Percentiles rank a stretch among this genome's conserved stretches.
phyloP scores from a whole-genome alignment of 2,888 invertebrate species.

The Acleris emargana region DNA sequence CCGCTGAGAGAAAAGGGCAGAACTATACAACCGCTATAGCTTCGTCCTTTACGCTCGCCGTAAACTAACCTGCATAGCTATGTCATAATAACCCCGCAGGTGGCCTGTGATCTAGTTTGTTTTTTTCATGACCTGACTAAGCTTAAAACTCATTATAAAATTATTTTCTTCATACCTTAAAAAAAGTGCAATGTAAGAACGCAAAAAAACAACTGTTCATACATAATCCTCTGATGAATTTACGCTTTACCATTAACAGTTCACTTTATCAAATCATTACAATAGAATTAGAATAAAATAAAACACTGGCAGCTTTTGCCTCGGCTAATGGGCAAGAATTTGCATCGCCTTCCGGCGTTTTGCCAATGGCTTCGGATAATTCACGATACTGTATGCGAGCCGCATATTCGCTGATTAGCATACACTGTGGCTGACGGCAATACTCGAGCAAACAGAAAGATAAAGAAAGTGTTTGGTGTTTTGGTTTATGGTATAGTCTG shows the following conservation, averaged over 20 bases:
- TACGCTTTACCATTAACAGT: background rate
- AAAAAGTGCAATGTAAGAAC: too few relatives aligned
- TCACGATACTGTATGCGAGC: conserved; percentile 31
- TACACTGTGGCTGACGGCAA: conserved; percentile 31
- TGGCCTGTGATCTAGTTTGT: too few relatives aligned
- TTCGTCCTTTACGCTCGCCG: too few relatives aligned
- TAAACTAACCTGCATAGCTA: too few relatives aligned
- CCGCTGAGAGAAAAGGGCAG: too few relatives aligned
- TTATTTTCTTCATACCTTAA: too few relatives aligned
- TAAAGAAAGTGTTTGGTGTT: conserved; percentile 11
- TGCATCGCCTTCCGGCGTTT: conserved; percentile 28
- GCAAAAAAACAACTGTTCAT: too few relatives aligned
- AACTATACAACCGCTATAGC: too few relatives aligned
- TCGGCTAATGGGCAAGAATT: conserved; percentile 27
- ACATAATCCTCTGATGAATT: too few relatives aligned
- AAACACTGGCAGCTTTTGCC: conserved; percentile 5
- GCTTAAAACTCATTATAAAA: too few relatives aligned
- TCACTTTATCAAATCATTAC: conserved; percentile 14
- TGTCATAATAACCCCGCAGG: too few relatives aligned
- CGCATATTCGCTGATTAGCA: conserved; percentile 32
- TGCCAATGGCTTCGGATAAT: conserved; percentile 28
- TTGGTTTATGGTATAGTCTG: background rate
- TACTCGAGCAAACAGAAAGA: conserved; percentile 18
- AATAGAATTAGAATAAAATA: conserved; percentile 2
- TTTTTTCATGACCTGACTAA: too few relatives aligned